Conservation (phyloP, 2,888 invertebrate species). For the Aspidapion aeneum region DNA sequence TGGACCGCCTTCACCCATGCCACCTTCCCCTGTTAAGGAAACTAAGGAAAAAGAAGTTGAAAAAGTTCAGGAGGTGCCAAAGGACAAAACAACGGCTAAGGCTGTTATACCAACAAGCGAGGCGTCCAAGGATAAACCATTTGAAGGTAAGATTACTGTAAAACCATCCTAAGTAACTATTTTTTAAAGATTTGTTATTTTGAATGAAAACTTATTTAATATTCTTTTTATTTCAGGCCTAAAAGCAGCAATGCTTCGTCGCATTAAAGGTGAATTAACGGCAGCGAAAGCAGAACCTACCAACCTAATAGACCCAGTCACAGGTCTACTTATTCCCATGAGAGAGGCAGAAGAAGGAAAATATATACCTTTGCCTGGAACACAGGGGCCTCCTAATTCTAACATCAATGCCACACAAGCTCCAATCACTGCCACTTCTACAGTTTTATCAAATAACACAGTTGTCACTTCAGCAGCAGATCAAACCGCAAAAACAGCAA, state of each 20-base stretch:
- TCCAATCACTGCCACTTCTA: slow-evolving; percentile 16
- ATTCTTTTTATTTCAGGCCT: no score
- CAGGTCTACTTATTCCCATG: slow-evolving; percentile 67
- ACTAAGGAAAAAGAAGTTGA: slow-evolving; percentile 20
- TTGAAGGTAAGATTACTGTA: slow-evolving; percentile 31
- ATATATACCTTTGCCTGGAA: slow-evolving; percentile 56
- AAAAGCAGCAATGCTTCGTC: slow-evolving; percentile 45
- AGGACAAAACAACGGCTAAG: slow-evolving; percentile 18
- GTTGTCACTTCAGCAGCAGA: slow-evolving; percentile 22
- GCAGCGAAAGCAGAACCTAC: slow-evolving; percentile 56
- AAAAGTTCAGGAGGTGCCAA: slow-evolving; percentile 21
- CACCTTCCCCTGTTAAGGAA: not conserved
- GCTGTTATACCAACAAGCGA: not conserved
- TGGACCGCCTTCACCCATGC: not conserved
- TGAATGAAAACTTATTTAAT: no score
- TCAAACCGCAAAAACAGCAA: no score
- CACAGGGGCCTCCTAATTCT: slow-evolving; percentile 3
- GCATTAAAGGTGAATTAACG: slow-evolving; percentile 43
- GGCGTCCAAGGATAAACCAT: slow-evolving; percentile 38
- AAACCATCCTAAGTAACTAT: no score
- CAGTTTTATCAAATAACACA: no score
- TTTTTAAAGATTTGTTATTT: no score
- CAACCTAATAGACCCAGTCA: slow-evolving; percentile 70
- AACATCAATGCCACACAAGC: slow-evolving; percentile 28
- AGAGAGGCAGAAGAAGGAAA: slow-evolving; percentile 68